Conservation (phyloP, 2,888 invertebrate species). For the Patella pellucida region DNA sequence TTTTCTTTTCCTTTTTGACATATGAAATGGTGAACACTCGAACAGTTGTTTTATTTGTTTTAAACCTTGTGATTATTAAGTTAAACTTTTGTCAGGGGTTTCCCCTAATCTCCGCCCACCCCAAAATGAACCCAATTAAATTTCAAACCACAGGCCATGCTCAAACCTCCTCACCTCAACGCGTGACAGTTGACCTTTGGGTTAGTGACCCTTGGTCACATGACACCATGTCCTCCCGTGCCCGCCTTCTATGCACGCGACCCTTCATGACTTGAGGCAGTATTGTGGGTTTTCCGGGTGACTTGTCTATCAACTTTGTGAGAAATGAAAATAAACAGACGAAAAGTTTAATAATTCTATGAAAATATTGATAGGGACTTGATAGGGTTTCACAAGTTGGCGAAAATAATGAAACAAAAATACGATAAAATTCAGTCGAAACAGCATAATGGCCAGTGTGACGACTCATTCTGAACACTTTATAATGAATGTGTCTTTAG, state of each 20-base stretch:
- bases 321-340: constrained; percentile 6
- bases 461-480: too few species aligned
- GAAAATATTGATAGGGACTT: background rate
- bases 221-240: background rate
- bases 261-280: background rate
- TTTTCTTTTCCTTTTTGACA: too few species aligned
- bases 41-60: too few species aligned
- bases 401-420: too few species aligned
- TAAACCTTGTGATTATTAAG: background rate
- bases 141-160: background rate
- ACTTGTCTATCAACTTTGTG: background rate
- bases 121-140: constrained; percentile 9
- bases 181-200: constrained; percentile 8
- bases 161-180: background rate
- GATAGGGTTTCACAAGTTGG: background rate
- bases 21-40: too few species aligned
- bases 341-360: background rate
- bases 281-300: background rate
- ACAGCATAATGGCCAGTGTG: too few species aligned
- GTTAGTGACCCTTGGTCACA: background rate
- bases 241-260: constrained; percentile 4
- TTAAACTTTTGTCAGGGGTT: background rate
- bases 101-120: background rate
- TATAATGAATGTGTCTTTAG: too few species aligned
- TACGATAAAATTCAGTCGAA: too few species aligned